Evolutionary conservation across 2,113 vertebrate species (phyloP), one percentile per base, ranked within the genome.

Genomic region (Pterocles gutturalis): DNA sequence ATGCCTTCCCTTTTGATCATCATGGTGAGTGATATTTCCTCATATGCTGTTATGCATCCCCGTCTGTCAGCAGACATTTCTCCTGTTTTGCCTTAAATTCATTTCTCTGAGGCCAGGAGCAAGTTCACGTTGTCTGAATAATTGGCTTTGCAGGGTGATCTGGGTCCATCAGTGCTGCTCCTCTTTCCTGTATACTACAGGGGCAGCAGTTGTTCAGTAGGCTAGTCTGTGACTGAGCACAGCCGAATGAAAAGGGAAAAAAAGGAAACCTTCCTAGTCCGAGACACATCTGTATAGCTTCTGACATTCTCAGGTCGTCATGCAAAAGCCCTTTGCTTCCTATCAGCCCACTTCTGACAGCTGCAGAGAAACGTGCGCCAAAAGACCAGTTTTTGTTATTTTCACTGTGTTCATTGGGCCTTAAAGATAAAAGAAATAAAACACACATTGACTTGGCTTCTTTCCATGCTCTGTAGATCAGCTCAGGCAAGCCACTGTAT

Each of bases 311-410:
- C 15, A n/a, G 29, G 36, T 46, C 11, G 26, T 51, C 34, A 26
- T 13, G 20, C 31, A 94, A 79, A 60, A 65, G 6, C 18, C 20
- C 22, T 82, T 22, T 67, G 19, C 65, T 61, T 71, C 62, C 73
- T 48, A 22, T 64, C 43, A 57, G 13, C 33, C 14, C 5, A 13
- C 49, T 83, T 71, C 29, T 0, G 0, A 54, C 2, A 5, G 11
- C 46, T 90, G 46, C 41, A 87, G 60, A 45, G 55, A 55, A 83
- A 43, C 1, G 1, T 28, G 29, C 46, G 41, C 55, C 69, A 17
- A 53, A 72, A 91, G 36, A n/a, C 17, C 0, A 9, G 17, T 18
- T 83, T 67, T 36, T 79, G 5, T 72, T 70, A 65, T 72, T 83
- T 92, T 78, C 61, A 55, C 11, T 48, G 17, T 55, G 36, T 80